phyloP scores from a whole-genome alignment of 2,888 invertebrate species.

The Heteromyza rotundicornis region DNA sequence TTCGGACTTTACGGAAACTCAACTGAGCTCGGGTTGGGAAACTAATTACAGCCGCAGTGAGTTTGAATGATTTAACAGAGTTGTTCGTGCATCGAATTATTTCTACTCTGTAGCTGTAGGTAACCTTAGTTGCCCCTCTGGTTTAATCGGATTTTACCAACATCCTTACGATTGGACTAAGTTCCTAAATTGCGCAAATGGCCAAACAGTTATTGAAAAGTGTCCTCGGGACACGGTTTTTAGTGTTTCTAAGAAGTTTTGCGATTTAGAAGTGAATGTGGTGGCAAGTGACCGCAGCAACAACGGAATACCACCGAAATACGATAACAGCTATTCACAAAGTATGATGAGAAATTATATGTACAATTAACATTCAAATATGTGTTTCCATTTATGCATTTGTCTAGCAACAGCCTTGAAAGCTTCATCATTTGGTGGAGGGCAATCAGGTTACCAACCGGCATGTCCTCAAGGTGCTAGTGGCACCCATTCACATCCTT shows the following conservation, averaged over 20 bases:
- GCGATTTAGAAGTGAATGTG: slow-evolving; percentile 67
- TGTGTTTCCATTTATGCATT: no score
- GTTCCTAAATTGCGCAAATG: slow-evolving; percentile 72
- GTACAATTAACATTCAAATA: no score
- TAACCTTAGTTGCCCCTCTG: slow-evolving; percentile 62
- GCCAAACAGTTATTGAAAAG: slow-evolving; percentile 66
- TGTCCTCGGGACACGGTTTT: slow-evolving; percentile 71
- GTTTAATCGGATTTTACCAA: slow-evolving; percentile 63
- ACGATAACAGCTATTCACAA: not conserved
- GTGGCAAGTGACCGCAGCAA: slow-evolving; percentile 65
- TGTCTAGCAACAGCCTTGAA: not conserved
- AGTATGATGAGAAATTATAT: no score
- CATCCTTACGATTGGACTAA: slow-evolving; percentile 67
- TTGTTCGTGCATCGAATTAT: not conserved
- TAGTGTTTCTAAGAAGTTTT: slow-evolving; percentile 64
- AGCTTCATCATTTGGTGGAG: no score
- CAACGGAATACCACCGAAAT: not conserved
- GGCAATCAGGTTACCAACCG: no score
- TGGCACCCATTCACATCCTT: slow-evolving; percentile 67
- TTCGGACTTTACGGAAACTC: not conserved
- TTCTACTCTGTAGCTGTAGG: no score
- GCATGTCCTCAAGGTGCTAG: slow-evolving; percentile 62
- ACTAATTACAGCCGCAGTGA: not conserved
- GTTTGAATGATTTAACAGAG: not conserved
- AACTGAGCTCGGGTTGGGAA: not conserved